Conservation (phyloP, 1,140 invertebrate genomes). For the Centruroides sculpturatus region DNA sequence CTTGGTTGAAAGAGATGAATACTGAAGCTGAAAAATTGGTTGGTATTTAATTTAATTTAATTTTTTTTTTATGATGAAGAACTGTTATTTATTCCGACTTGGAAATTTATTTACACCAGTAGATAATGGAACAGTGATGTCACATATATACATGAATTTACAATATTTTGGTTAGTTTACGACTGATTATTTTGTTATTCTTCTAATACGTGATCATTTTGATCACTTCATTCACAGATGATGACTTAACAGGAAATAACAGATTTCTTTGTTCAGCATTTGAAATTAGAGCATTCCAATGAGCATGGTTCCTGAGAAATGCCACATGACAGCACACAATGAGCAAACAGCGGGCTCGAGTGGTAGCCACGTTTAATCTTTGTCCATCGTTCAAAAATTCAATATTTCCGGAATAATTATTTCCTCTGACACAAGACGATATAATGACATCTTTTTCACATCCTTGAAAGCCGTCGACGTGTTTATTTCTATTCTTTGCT, state of each 20-base stretch:
- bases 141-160: too few relatives aligned
- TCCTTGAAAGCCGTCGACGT: slow-evolving; percentile 84
- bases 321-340: slow-evolving; percentile 45
- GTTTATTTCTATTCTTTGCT: slow-evolving; percentile 43
- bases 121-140: too few relatives aligned
- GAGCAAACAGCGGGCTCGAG: slow-evolving; percentile 50
- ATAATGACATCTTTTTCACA: slow-evolving; percentile 78
- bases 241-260: not conserved
- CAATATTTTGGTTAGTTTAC: too few relatives aligned
- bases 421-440: slow-evolving; percentile 65
- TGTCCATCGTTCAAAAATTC: slow-evolving; percentile 51
- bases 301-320: slow-evolving; percentile 29
- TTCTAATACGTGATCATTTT: too few relatives aligned
- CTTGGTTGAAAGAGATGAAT: slow-evolving; percentile 72
- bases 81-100: too few relatives aligned
- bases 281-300: slow-evolving; percentile 12
- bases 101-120: too few relatives aligned
- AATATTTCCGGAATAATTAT: slow-evolving; percentile 4
- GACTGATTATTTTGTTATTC: too few relatives aligned
- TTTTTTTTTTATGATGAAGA: too few relatives aligned
- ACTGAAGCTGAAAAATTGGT: slow-evolving; percentile 67
- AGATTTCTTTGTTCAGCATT: slow-evolving; percentile 8
- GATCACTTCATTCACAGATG: not conserved
- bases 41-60: too few relatives aligned
- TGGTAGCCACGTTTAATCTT: slow-evolving; percentile 65